Conservation (phyloP, 2,888 invertebrate species). For the Hipparchia semele region DNA sequence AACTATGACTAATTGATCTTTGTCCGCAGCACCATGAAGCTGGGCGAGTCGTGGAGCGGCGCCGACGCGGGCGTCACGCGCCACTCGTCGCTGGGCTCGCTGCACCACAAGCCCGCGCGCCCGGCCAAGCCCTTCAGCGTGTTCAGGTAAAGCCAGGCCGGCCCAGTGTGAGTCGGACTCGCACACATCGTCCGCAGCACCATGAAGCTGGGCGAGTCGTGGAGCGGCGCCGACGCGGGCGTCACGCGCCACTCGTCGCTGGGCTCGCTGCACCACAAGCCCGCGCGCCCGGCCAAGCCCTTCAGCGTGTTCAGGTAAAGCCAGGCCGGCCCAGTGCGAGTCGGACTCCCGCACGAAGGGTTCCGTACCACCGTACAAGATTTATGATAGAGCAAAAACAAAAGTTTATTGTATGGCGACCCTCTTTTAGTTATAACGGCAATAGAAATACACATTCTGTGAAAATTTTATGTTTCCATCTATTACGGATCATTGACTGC, state of each 20-base stretch:
- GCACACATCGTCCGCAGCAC: conserved; percentile 32
- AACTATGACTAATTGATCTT: not conserved
- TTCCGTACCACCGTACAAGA: too few relatives aligned
- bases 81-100: conserved; percentile 50
- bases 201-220: conserved; percentile 46
- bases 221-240: conserved; percentile 52
- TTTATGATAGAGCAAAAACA: too few relatives aligned
- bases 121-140: conserved; percentile 41
- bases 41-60: conserved; percentile 47
- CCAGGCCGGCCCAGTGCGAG: too few relatives aligned
- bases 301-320: conserved; percentile 42
- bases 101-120: conserved; percentile 54
- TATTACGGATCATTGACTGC: too few relatives aligned
- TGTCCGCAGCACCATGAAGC: conserved; percentile 41
- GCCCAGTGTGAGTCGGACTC: too few relatives aligned
- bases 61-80: conserved; percentile 52
- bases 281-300: conserved; percentile 43
- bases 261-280: conserved; percentile 57
- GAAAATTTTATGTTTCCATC: too few relatives aligned
- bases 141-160: conserved; percentile 29
- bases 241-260: conserved; percentile 47
- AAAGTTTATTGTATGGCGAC: too few relatives aligned
- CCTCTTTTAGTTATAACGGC: too few relatives aligned
- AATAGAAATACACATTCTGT: too few relatives aligned
- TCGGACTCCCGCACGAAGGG: too few relatives aligned